Base-by-base conservation (phyloP, 2,797 vertebrate species). In the Pipistrellus kuhlii region DNA sequence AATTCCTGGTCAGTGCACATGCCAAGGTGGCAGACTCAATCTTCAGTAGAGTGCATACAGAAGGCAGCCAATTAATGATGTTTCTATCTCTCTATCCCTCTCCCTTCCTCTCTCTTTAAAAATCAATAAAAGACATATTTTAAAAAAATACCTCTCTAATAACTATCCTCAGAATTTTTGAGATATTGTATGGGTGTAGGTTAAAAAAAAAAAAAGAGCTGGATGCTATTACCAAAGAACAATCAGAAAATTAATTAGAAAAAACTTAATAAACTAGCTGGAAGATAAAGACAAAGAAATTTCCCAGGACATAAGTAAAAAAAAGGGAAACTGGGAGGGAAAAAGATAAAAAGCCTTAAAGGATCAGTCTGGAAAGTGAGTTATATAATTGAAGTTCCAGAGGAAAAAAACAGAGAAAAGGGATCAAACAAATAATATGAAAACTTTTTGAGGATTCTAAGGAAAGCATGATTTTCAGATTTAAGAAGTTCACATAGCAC, bases 241-340 rank as follows among this genome's bases (percentile, higher is more conserved):
- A 80, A 51, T 85, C 57, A 76, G 17, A 83, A 86, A 89, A 62
- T 76, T 78, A 93, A 57, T 78, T 76, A 30, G 59, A 57, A 93
- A 89, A 93, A 75, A 69, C 59, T 64, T 27, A 86, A 51, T 48
- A 94, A 41, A 88, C 9, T 30, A 85, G 15, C 41, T 81, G 30
- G 77, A 93, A 80, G 32, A 76, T 57, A 62, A 81, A 77, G 23
- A 51, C 87, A 64, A 91, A 91, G 18, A 23, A 14, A n/a, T 93
- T 91, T 95, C 15, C 51, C 23, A 85, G 46, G 82, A 53, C 3
- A 25, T 21, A 64, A 75, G 20, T 51, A 30, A 75, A 66, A 94
- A 25, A 81, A 18, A 78, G 30, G 25, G 30, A 76, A 90, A 82
- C 13, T 21, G 20, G 18, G 7, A 20, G 53, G 27, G 55, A 32